phyloP scores from a whole-genome alignment of 2,113 vertebrate genomes.

The Nesospiza acunhae region DNA sequence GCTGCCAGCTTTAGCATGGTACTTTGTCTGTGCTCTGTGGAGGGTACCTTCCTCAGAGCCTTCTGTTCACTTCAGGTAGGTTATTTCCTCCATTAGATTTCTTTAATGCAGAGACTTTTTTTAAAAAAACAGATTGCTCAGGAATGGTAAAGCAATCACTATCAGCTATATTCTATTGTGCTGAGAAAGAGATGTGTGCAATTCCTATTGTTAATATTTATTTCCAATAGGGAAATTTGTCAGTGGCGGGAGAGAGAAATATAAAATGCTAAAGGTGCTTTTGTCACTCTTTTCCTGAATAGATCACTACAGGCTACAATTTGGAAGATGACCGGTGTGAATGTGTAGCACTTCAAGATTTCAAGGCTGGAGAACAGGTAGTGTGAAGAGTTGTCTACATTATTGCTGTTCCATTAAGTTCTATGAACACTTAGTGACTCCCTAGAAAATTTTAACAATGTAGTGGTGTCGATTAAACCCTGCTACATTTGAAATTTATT shows the following conservation, averaged over 20 bases:
- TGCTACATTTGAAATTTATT: not conserved
- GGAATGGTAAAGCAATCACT: not conserved
- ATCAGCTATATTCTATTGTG: not conserved
- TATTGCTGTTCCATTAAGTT: not conserved
- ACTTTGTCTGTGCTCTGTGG: not conserved
- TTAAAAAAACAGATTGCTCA: not conserved
- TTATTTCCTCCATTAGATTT: not conserved
- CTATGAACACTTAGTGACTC: not conserved
- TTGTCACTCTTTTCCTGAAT: not conserved
- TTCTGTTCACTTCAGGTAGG: not conserved
- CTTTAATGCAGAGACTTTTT: not conserved
- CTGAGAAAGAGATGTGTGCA: not conserved
- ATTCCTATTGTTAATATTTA: not conserved
- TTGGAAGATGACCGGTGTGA: conserved; percentile 98
- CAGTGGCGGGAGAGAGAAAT: not conserved
- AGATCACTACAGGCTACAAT: conserved; percentile 99
- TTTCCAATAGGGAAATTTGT: not conserved
- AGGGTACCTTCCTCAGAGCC: not conserved
- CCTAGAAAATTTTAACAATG: not conserved
- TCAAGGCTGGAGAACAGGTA: conserved; percentile 92
- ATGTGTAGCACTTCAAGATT: conserved; percentile 93
- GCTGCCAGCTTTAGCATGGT: not conserved
- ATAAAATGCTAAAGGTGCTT: not conserved
- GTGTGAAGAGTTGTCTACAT: not conserved
- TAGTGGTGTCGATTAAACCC: not conserved